A percentile compares a stretch with the other conserved stretches of the same genome.
phyloP scores from a whole-genome alignment of 2,797 vertebrate genomes.

The Stomatorhinus walkeri region DNA sequence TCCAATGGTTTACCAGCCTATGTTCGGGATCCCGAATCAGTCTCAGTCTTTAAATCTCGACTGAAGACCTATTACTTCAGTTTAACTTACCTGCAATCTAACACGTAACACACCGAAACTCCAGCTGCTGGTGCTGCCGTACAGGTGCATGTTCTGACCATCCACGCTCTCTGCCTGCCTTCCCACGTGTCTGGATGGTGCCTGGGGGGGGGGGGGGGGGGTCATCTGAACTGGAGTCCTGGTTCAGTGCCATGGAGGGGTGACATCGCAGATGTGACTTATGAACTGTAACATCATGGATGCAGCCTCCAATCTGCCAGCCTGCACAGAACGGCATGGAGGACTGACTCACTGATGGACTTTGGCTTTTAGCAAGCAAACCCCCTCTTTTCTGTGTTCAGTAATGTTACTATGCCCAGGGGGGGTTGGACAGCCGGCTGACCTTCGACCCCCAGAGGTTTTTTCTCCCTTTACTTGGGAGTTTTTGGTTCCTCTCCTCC shows the following conservation, averaged over 20 bases:
- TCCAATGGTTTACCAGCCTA: not conserved
- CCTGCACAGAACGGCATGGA: not conserved
- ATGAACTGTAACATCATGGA: not conserved
- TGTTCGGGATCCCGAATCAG: not conserved
- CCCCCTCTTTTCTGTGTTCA: too few relatives aligned
- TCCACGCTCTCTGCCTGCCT: not conserved
- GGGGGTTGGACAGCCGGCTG: too few relatives aligned
- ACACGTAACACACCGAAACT: not conserved
- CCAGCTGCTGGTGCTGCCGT: too few relatives aligned
- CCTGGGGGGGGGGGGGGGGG: too few relatives aligned
- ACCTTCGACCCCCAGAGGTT: too few relatives aligned
- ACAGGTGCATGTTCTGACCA: not conserved
- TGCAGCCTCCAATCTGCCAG: not conserved
- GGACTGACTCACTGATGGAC: not conserved
- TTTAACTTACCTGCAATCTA: not conserved
- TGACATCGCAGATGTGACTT: not conserved
- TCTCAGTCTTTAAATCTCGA: not conserved
- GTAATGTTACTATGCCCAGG: too few relatives aligned
- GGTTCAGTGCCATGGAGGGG: not conserved
- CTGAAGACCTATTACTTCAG: not conserved
- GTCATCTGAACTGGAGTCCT: not conserved
- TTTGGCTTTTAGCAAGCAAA: too few relatives aligned
- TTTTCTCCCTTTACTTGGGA: too few relatives aligned
- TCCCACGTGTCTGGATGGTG: too few relatives aligned
- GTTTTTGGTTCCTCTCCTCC: too few relatives aligned